Percentiles rank a stretch among this genome's conserved stretches.
phyloP scores from a whole-genome alignment of 2,888 invertebrate genomes.

The Watsonalla binaria region DNA sequence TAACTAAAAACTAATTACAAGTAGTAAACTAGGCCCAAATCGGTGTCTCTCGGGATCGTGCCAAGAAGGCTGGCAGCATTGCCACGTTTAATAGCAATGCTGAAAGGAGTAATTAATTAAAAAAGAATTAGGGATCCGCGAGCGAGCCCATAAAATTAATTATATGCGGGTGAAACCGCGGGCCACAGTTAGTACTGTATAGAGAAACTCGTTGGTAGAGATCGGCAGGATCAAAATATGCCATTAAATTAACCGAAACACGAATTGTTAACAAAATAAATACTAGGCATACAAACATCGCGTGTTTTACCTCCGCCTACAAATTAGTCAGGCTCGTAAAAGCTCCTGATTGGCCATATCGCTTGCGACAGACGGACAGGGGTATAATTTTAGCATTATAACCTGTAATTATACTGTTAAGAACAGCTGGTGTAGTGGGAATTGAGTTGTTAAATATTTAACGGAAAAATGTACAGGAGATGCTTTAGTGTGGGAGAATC shows the following conservation, averaged over 20 bases:
- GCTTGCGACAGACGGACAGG: neutral
- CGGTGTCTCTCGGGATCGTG: too few relatives aligned
- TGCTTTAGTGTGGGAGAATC: neutral
- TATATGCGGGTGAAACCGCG: too few relatives aligned
- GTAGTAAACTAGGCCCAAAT: too few relatives aligned
- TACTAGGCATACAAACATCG: neutral
- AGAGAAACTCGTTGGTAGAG: too few relatives aligned
- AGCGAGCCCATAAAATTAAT: too few relatives aligned
- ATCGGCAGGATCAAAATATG: neutral
- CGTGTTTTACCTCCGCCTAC: neutral
- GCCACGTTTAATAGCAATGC: too few relatives aligned
- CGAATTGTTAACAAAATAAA: constrained; percentile 2
- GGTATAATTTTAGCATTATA: constrained; percentile 1
- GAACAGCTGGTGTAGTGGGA: neutral
- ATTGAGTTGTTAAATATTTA: constrained; percentile 1
- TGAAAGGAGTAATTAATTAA: too few relatives aligned
- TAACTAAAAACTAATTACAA: too few relatives aligned
- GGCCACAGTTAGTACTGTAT: too few relatives aligned
- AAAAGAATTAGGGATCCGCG: too few relatives aligned
- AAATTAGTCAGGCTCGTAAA: neutral
- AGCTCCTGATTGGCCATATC: neutral
- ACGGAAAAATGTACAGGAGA: neutral
- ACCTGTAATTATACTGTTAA: neutral
- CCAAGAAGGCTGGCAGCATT: too few relatives aligned
- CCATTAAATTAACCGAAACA: neutral